Conservation (phyloP, 2,888 invertebrate species). For the Drosophila aldrichi region DNA sequence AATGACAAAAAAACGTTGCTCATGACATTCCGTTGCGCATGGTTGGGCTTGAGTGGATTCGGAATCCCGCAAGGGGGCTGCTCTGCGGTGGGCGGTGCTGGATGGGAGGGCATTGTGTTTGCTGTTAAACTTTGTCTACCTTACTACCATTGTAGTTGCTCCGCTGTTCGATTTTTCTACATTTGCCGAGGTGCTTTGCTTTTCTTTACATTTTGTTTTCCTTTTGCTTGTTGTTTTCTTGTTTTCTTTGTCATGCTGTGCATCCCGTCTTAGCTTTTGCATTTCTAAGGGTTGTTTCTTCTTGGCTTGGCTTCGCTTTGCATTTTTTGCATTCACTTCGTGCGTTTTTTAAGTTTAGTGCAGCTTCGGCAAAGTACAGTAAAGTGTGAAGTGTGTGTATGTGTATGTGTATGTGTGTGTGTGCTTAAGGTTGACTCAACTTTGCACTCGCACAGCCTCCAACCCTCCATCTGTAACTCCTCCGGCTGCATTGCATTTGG, state of each 20-base stretch:
- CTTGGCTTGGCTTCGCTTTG: slow-evolving; percentile 37
- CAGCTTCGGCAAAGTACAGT: slow-evolving; percentile 67
- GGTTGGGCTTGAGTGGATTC: background rate
- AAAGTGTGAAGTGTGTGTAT: slow-evolving; percentile 44
- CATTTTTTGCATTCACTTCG: slow-evolving; percentile 12
- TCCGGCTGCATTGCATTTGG: slow-evolving; percentile 3
- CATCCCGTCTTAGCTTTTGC: slow-evolving; percentile 39
- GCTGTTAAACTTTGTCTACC: slow-evolving; percentile 25
- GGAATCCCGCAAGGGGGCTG: background rate
- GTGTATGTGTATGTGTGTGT: slow-evolving; percentile 48
- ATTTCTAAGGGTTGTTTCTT: slow-evolving; percentile 64
- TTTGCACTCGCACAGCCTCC: slow-evolving; percentile 48
- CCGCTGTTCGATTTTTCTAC: slow-evolving; percentile 52
- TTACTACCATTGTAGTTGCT: slow-evolving; percentile 18
- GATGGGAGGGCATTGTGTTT: slow-evolving; percentile 7
- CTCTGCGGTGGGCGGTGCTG: background rate
- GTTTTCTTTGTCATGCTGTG: slow-evolving; percentile 22
- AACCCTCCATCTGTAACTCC: background rate
- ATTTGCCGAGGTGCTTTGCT: slow-evolving; percentile 35
- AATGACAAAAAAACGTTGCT: slow-evolving; percentile 34
- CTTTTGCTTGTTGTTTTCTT: background rate
- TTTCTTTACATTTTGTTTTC: slow-evolving; percentile 15
- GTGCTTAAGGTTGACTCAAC: slow-evolving; percentile 72
- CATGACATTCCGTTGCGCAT: slow-evolving; percentile 34
- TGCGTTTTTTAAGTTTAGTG: slow-evolving; percentile 42